Base-by-base conservation (phyloP, 2,888 invertebrate species). In the Aproaerema taeniolella region DNA sequence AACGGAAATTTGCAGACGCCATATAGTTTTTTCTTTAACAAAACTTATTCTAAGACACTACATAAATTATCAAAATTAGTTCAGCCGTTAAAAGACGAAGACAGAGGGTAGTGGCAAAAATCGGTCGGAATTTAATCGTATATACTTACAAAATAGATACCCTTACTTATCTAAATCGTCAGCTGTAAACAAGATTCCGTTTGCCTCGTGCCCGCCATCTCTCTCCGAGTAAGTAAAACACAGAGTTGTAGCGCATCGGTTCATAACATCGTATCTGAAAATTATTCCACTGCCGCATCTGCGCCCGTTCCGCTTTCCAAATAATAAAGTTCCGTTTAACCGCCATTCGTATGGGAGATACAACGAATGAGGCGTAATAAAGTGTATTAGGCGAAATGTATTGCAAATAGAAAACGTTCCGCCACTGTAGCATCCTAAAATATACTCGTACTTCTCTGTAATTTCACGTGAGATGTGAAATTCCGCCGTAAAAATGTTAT, bases 261-360 rank as follows among this genome's bases (percentile, higher is more conserved):
- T 20, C 30, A 54, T 60, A 57, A 58, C 59, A 47, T 58, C 60
- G 64, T 71, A 74, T 78, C 70, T 75, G 57, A 58, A 81, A 80
- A 81, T 81, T 80, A 81, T 82, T 70, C 67, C 59, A 56, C 47
- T 47, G 46, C 47, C 65, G 54, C 83, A 83, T 73, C 82, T 83
- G 83, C 50, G 74, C 65, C 66, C 70, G 64, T 58, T 57, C 58
- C 79, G 75, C 73, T 66, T 73, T 72, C 63, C 62, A 67, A 80
- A 83, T 81, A 82, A 82, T 80, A 81, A 83, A 81, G 77, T 79
- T 78, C 57, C 69, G 70, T 80, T 82, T 81, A 83, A 75, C 72
- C 76, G 72, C 77, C 64, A 83, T 83, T 83, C 80, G 82, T 83
- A 83, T 83, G 83, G 74, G 71, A 74, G 78, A 76, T 75, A 79